Conservation (phyloP, 2,797 vertebrate genomes). For the Cossypha caffra region DNA sequence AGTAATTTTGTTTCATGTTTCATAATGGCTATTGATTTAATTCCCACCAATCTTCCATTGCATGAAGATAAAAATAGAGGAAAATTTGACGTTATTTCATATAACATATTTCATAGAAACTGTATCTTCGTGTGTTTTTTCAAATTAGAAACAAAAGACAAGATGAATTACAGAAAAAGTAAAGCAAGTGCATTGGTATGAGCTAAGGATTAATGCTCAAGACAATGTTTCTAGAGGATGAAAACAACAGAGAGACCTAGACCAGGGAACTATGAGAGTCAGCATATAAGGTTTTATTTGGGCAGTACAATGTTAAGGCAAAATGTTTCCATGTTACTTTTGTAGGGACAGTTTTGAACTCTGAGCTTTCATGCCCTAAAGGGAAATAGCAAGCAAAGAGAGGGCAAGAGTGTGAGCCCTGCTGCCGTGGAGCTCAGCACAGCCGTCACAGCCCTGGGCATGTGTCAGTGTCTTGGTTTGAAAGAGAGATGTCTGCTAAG, state of each 20-base stretch:
- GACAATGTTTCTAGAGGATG: neutral
- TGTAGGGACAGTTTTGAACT: neutral
- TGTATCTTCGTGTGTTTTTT: neutral
- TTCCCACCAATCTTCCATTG: neutral
- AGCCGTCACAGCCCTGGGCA: no score
- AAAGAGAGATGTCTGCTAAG: no score
- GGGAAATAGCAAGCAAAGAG: no score
- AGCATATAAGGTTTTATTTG: neutral
- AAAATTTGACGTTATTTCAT: neutral
- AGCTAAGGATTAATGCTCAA: neutral
- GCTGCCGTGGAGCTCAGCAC: no score
- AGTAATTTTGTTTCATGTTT: slow-evolving; percentile 28
- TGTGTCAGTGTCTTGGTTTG: no score
- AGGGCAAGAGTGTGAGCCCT: no score
- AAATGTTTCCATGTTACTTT: neutral
- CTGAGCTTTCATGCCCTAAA: neutral
- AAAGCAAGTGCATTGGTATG: neutral
- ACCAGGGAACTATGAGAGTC: neutral
- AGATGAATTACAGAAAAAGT: neutral
- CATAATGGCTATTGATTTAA: neutral
- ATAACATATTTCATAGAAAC: neutral
- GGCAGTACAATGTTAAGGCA: neutral
- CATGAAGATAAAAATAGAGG: neutral
- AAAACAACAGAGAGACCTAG: neutral
- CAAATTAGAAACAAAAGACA: neutral